Conservation (phyloP, 1,140 invertebrate genomes). For the Aphis gossypii region DNA sequence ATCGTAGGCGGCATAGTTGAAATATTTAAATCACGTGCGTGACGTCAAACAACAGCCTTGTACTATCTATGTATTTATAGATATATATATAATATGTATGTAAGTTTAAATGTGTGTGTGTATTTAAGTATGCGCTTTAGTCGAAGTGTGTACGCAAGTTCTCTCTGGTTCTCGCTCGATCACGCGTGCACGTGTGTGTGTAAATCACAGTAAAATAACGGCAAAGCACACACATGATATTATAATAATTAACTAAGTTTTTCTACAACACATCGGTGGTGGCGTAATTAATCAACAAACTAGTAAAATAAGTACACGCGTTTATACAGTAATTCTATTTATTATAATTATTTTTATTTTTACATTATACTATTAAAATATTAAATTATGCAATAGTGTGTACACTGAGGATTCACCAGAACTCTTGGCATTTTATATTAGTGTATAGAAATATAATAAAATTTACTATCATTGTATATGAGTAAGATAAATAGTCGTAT, state of each 20-base stretch:
- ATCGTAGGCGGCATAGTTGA: neutral
- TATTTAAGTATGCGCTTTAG: constrained; percentile 16
- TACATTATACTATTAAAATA: neutral
- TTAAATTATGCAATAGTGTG: no score
- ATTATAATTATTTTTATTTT: neutral
- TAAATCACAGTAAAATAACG: neutral
- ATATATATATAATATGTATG: neutral
- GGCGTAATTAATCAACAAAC: neutral
- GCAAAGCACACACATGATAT: neutral
- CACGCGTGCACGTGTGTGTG: neutral
- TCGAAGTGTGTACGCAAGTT: neutral
- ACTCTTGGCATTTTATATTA: neutral
- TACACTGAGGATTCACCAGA: neutral
- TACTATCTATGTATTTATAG: neutral
- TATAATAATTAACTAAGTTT: constrained; percentile 8
- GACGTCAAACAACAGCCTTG: neutral
- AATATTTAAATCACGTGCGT: constrained; percentile 11
- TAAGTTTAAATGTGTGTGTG: neutral
- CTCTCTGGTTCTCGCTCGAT: neutral
- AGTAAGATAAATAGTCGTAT: no score
- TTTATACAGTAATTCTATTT: neutral
- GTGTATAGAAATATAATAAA: neutral
- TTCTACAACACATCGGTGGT: neutral
- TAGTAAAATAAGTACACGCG: neutral
- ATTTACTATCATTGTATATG: neutral